These are phyloP conservation scores for Cartodere bifasciata DNA, from an alignment of 2,888 invertebrate species.

Conservation along the genomic window DNA sequence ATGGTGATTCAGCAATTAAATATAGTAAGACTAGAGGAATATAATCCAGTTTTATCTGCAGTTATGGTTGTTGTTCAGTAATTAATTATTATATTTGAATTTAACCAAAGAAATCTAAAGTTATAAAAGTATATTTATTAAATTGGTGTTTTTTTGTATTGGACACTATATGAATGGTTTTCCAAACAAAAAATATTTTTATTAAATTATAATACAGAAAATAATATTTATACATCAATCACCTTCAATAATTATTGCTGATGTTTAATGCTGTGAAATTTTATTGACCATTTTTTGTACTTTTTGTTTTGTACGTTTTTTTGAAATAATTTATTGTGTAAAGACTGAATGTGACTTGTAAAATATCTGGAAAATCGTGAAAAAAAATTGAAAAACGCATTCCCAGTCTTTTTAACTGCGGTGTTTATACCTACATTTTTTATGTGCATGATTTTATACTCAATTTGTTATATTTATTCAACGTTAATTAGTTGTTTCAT, in stretches of 20 bases:
- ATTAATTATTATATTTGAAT: too few relatives aligned
- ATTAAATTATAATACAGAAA: too few relatives aligned
- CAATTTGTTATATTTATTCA: slow-evolving; percentile 11
- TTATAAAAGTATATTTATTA: slow-evolving; percentile 6
- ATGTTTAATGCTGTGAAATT: too few relatives aligned
- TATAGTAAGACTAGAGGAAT: too few relatives aligned
- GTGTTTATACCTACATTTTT: slow-evolving; percentile 7
- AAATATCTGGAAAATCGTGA: slow-evolving; percentile 14
- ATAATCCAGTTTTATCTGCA: too few relatives aligned
- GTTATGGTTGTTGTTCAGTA: too few relatives aligned
- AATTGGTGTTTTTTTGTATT: too few relatives aligned
- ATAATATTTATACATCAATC: too few relatives aligned
- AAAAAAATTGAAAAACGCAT: slow-evolving; percentile 20
- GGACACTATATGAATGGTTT: too few relatives aligned
- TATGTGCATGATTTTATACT: slow-evolving; percentile 10
- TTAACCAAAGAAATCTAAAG: too few relatives aligned
- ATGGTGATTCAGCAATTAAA: slow-evolving; percentile 9
- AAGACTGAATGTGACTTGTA: slow-evolving; percentile 22
- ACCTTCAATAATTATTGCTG: too few relatives aligned
- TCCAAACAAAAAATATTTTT: too few relatives aligned
- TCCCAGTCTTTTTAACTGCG: slow-evolving; percentile 21
- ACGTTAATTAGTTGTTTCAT: slow-evolving; percentile 8
- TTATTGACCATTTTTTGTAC: slow-evolving; percentile 7
- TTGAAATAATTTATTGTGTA: slow-evolving; percentile 10
- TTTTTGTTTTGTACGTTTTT: slow-evolving; percentile 10